Percentiles rank a stretch among this genome's conserved stretches.
Conservation (phyloP, 2,888 invertebrate species). For the Epistrophe eligans region DNA sequence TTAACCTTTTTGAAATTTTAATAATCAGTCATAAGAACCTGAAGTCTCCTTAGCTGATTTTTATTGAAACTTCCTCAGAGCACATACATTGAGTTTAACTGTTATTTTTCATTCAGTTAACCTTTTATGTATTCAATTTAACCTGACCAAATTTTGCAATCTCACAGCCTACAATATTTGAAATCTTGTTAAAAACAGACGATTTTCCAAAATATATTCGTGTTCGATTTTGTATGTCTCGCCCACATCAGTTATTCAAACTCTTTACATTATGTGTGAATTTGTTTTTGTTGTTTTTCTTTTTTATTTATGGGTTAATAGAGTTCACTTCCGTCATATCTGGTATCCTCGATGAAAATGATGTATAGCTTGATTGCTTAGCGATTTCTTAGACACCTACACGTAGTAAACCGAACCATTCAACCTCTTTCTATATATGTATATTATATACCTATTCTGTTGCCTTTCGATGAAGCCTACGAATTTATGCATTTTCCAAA, state of each 20-base stretch:
- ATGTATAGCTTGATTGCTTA: constrained; percentile 68
- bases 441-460: neutral
- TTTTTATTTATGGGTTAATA: constrained; percentile 55
- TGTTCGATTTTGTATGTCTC: constrained; percentile 13
- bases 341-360: constrained; percentile 64
- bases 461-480: constrained; percentile 36
- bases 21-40: too few relatives aligned
- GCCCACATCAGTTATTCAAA: constrained; percentile 61
- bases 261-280: constrained; percentile 9
- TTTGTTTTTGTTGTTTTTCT: neutral
- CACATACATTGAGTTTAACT: too few relatives aligned
- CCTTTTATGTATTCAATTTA: neutral
- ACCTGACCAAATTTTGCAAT: neutral
- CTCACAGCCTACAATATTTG: neutral
- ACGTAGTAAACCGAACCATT: constrained; percentile 47
- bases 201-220: neutral
- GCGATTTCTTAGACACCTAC: constrained; percentile 73
- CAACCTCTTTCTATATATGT: constrained; percentile 9
- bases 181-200: neutral
- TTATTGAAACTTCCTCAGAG: too few relatives aligned
- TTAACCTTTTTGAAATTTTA: too few relatives aligned
- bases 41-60: too few relatives aligned
- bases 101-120: neutral
- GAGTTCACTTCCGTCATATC: constrained; percentile 72
- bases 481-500: constrained; percentile 60